Evolutionary conservation across 2,888 invertebrate genomes (phyloP).

Genomic region (Bhutanitis thaidina): DNA sequence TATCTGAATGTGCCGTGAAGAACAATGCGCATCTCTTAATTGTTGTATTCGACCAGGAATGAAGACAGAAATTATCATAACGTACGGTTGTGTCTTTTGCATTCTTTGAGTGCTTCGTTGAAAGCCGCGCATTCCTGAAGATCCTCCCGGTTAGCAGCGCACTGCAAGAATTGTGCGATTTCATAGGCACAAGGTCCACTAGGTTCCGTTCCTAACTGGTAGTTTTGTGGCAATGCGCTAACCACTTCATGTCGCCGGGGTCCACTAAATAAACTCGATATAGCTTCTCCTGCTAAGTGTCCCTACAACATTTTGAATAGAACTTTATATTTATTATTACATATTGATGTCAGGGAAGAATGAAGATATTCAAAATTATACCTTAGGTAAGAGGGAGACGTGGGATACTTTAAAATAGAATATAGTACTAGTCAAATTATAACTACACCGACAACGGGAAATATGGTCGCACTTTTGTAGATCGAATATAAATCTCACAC

Average conservation of each 20-base stretch:
- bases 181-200: slow-evolving; percentile 94
- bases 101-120: slow-evolving; percentile 96
- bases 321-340: too few relatives aligned
- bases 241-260: slow-evolving; percentile 50
- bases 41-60: too few relatives aligned
- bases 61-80: slow-evolving; percentile 22
- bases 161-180: slow-evolving; percentile 95
- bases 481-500: too few relatives aligned
- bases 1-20: too few relatives aligned
- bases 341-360: too few relatives aligned
- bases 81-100: slow-evolving; percentile 88
- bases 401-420: too few relatives aligned
- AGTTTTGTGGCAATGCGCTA: slow-evolving; percentile 51
- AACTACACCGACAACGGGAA: too few relatives aligned
- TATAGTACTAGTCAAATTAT: too few relatives aligned
- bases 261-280: slow-evolving; percentile 78
- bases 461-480: too few relatives aligned
- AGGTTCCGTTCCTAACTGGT: slow-evolving; percentile 67
- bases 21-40: too few relatives aligned
- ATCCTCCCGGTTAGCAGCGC: slow-evolving; percentile 91
- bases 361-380: too few relatives aligned
- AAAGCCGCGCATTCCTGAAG: slow-evolving; percentile 94
- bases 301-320: slow-evolving; percentile 77
- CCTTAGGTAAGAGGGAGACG: too few relatives aligned
- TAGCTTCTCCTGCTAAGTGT: slow-evolving; percentile 92